These are phyloP conservation scores for Dicrostonyx torquatus DNA, from an alignment of 2,797 vertebrate species.

Conservation along the genomic window DNA sequence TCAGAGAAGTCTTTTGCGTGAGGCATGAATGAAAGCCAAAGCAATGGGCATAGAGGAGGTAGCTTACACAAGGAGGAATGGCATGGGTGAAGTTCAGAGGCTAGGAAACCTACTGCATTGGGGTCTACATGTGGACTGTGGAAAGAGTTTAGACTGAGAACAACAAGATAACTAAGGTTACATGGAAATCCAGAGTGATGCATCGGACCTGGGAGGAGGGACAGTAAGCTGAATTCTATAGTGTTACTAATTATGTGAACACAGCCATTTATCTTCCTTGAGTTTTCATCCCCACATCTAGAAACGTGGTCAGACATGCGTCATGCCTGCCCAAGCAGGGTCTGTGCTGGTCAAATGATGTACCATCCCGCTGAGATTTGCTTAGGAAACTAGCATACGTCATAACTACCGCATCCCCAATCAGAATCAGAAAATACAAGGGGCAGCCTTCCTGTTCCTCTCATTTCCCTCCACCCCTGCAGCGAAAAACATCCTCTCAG, in stretches of 20 bases:
- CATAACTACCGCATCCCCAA: neutral
- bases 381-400: constrained; percentile 49
- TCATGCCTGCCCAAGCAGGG: neutral
- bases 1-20: neutral
- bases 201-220: no score
- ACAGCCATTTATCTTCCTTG: constrained; percentile 21
- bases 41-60: neutral
- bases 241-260: constrained; percentile 10
- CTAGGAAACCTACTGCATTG: neutral
- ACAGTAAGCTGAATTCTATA: neutral
- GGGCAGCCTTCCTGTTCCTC: neutral
- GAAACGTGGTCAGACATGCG: constrained; percentile 37
- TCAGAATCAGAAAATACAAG: constrained; percentile 38
- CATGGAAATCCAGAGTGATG: neutral
- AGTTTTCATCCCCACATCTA: neutral
- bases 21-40: neutral
- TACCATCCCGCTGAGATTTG: neutral
- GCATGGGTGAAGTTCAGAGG: neutral
- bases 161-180: neutral
- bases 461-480: constrained; percentile 19
- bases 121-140: neutral
- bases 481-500: constrained; percentile 29
- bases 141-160: neutral
- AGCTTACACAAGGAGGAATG: neutral
- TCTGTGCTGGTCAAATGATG: constrained; percentile 35